These are phyloP conservation scores for Vulpes ferrilata DNA, from an alignment of 2,113 vertebrate genomes.

Conservation along the genomic window DNA sequence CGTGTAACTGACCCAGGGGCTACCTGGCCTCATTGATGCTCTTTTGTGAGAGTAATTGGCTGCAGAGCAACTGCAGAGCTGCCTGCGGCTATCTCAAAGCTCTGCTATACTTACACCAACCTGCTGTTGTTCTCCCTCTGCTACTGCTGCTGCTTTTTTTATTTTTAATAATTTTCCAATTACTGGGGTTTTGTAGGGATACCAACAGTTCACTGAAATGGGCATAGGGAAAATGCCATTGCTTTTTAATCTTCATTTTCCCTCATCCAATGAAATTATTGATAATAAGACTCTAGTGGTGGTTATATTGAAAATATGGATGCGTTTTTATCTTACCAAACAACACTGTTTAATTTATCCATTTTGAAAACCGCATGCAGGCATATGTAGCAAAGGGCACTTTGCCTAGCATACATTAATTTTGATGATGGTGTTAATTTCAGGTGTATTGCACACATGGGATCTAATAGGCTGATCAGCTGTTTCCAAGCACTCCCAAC, in stretches of 20 bases:
- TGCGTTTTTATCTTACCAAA: slow-evolving; percentile 27
- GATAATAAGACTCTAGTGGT: neutral
- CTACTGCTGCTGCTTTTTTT: neutral
- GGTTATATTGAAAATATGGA: slow-evolving; percentile 36
- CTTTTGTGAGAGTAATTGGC: slow-evolving; percentile 33
- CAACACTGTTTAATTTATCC: neutral
- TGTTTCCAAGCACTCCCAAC: neutral
- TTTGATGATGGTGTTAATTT: neutral
- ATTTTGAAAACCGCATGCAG: neutral
- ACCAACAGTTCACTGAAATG: slow-evolving; percentile 18
- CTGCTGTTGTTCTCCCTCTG: neutral
- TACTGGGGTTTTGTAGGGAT: slow-evolving; percentile 50
- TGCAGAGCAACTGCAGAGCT: neutral
- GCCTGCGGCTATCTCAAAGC: neutral
- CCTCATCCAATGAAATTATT: slow-evolving; percentile 47
- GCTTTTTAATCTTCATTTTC: slow-evolving; percentile 57
- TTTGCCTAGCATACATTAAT: neutral
- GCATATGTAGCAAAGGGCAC: neutral
- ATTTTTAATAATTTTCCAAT: slow-evolving; percentile 62
- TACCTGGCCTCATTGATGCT: neutral
- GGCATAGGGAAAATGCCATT: slow-evolving; percentile 2
- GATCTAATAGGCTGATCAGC: neutral
- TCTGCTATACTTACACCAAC: neutral
- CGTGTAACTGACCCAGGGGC: neutral
- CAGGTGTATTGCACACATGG: neutral